A percentile compares a stretch with the other conserved stretches of the same genome.
phyloP scores from a whole-genome alignment of 2,113 vertebrate genomes.

The Telmatochromis sp. region DNA sequence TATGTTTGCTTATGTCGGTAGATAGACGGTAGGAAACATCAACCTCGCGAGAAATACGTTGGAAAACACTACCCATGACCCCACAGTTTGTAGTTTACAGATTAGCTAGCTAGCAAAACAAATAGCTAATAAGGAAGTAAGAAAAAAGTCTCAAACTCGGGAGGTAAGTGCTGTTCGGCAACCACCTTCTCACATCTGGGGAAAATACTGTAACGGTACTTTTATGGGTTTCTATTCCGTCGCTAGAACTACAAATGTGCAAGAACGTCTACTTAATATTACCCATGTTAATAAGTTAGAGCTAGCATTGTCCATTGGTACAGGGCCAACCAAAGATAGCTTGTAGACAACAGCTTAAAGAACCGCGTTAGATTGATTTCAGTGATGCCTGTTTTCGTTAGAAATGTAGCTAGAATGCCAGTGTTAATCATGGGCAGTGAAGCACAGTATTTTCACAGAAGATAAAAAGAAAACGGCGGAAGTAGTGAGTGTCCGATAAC shows the following conservation, averaged over 20 bases:
- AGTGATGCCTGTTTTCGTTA: neutral
- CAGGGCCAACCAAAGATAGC: neutral
- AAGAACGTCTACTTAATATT: neutral
- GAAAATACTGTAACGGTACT: too few relatives aligned
- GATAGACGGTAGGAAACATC: neutral
- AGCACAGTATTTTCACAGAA: neutral
- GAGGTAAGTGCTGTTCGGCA: neutral
- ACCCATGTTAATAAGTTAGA: neutral
- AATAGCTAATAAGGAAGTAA: neutral
- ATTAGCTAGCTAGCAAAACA: neutral
- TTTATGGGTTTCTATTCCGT: neutral
- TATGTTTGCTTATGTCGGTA: neutral
- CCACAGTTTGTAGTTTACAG: constrained; percentile 36
- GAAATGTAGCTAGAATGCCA: neutral
- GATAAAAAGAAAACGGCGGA: neutral
- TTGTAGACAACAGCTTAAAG: neutral
- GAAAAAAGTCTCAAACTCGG: neutral
- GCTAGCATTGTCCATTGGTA: neutral
- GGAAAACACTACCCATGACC: constrained; percentile 22
- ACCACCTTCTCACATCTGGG: too few relatives aligned
- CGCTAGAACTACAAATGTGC: neutral
- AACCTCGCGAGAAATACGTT: neutral
- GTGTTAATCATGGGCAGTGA: neutral
- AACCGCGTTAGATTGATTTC: neutral
- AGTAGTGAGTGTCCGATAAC: neutral